These are phyloP conservation scores for Odontocolon sp. DNA, from an alignment of 2,888 invertebrate species.

Conservation along the genomic window DNA sequence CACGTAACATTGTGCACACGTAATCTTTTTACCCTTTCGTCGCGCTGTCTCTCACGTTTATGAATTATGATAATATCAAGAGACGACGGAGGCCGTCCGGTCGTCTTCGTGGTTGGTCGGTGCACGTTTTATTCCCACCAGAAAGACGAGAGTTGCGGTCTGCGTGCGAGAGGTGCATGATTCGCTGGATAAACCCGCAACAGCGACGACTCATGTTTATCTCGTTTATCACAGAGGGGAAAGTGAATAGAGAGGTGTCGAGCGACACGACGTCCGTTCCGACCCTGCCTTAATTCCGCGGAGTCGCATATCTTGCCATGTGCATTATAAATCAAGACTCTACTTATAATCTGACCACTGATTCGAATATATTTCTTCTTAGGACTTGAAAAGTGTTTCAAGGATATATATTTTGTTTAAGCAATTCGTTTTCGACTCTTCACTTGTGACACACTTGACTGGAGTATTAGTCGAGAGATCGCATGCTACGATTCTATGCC, in stretches of 20 bases:
- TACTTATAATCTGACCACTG: conserved; percentile 33
- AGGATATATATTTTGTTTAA: not conserved
- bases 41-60: not conserved
- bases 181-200: conserved; percentile 19
- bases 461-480: not conserved
- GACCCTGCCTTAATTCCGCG: conserved; percentile 4
- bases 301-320: conserved; percentile 32
- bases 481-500: not conserved
- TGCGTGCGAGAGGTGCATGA: conserved; percentile 22
- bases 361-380: not conserved
- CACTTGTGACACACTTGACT: not conserved
- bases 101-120: conserved; percentile 37
- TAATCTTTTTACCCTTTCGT: conserved; percentile 6
- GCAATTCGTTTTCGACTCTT: not conserved
- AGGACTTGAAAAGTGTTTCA: not conserved
- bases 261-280: conserved; percentile 12
- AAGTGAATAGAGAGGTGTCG: conserved; percentile 18
- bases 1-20: not conserved
- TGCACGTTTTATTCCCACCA: conserved; percentile 39
- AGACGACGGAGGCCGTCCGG: conserved; percentile 21
- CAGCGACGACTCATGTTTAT: conserved; percentile 32
- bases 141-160: conserved; percentile 47
- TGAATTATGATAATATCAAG: conserved; percentile 49
- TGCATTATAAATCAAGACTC: conserved; percentile 15
- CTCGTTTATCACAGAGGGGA: conserved; percentile 27